Conservation (phyloP, 2,888 invertebrate species). For the Chymomyza amoena region DNA sequence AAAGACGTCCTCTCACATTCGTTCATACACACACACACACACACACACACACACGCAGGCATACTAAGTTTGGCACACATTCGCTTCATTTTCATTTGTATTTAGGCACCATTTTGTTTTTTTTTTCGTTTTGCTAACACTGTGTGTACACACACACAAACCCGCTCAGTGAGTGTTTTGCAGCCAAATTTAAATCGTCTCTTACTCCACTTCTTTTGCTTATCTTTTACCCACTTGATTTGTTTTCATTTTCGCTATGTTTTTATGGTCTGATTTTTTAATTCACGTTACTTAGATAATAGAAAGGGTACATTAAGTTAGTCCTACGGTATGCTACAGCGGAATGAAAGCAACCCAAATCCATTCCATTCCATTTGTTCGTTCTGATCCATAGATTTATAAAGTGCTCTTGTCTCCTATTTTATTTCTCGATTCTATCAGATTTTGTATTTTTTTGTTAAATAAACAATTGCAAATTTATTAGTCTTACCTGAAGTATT, state of each 20-base stretch:
- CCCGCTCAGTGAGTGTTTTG: neutral
- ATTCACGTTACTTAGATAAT: no score
- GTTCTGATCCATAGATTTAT: no score
- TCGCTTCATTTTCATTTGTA: neutral
- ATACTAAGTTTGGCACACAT: neutral
- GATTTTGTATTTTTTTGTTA: no score
- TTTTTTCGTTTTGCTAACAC: neutral
- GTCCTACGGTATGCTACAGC: no score
- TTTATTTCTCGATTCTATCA: no score
- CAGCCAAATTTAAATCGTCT: neutral
- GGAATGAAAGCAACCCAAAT: no score
- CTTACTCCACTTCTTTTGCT: neutral
- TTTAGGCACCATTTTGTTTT: neutral
- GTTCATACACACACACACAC: neutral
- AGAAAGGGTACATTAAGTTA: no score
- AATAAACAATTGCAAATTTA: no score
- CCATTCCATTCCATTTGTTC: no score
- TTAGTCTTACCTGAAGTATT: no score
- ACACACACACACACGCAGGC: neutral
- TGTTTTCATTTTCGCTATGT: neutral
- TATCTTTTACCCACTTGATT: neutral
- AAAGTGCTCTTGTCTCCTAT: no score
- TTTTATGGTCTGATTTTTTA: neutral
- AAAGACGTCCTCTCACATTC: constrained; percentile 9
- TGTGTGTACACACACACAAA: neutral